phyloP scores from a whole-genome alignment of 2,888 invertebrate species.

The Steinernema carpocapsae region DNA sequence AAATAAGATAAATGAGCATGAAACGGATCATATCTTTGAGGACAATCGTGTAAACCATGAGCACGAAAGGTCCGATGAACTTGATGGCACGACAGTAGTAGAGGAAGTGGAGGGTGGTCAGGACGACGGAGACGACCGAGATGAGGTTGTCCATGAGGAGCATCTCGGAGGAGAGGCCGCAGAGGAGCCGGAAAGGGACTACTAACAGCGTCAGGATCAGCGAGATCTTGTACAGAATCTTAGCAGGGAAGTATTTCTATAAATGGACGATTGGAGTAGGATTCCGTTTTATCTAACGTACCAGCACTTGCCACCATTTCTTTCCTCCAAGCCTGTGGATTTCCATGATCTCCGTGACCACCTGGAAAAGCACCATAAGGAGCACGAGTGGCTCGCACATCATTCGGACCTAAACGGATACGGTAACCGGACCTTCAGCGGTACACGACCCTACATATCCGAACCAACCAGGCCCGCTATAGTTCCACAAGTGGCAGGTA shows the following conservation, averaged over 20 bases:
- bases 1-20: constrained; percentile 91
- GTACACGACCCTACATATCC: not conserved
- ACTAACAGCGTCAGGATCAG: constrained; percentile 76
- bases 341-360: constrained; percentile 56
- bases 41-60: constrained; percentile 98
- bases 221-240: constrained; percentile 92
- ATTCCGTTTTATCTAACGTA: constrained; percentile 71
- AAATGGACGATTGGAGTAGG: constrained; percentile 54
- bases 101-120: constrained; percentile 92
- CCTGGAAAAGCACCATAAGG: constrained; percentile 51
- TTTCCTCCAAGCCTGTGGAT: constrained; percentile 58
- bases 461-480: constrained; percentile 34
- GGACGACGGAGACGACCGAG: constrained; percentile 89
- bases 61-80: constrained; percentile 94
- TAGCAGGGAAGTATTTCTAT: constrained; percentile 84
- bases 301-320: constrained; percentile 82
- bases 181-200: constrained; percentile 52
- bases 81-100: constrained; percentile 86
- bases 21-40: constrained; percentile 92
- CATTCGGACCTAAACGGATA: constrained; percentile 50
- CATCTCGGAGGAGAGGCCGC: constrained; percentile 71
- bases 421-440: too few relatives aligned
- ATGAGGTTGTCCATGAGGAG: constrained; percentile 88
- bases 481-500: constrained; percentile 37
- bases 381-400: constrained; percentile 55